Evolutionary conservation across 37 sponge, comb jelly and placozoan genomes (phyloP).

Genomic region (Cliona cf. orientalis): DNA sequence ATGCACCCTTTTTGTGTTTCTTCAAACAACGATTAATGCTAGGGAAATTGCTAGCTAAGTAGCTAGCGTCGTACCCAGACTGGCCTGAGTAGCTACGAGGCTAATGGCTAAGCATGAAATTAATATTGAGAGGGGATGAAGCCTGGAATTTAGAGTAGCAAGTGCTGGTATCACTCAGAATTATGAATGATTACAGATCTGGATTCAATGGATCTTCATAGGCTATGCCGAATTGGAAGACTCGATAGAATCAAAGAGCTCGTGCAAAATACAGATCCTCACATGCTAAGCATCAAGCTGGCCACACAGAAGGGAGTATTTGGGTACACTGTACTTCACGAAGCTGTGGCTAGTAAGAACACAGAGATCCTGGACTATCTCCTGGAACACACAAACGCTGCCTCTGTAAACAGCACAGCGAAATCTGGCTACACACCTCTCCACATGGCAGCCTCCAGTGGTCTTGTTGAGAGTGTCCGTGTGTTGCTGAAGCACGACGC

Average conservation of each 20-base stretch:
- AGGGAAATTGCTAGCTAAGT: too few species aligned
- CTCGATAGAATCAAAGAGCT: constrained; percentile 29
- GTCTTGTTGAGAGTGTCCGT: not conserved
- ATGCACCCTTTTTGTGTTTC: too few species aligned
- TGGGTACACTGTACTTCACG: constrained; percentile 81
- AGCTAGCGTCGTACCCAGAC: too few species aligned
- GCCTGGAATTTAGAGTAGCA: too few species aligned
- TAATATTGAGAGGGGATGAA: too few species aligned
- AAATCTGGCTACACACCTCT: not conserved
- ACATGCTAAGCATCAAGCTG: not conserved
- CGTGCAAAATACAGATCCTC: not conserved
- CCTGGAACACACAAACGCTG: not conserved
- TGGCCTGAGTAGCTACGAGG: too few species aligned
- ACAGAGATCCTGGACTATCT: constrained; percentile 18
- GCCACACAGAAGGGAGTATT: constrained; percentile 53
- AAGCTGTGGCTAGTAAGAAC: constrained; percentile 47
- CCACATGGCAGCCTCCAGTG: not conserved
- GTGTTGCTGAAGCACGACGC: not conserved
- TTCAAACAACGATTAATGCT: too few species aligned
- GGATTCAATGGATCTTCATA: too few species aligned
- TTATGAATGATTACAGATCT: too few species aligned
- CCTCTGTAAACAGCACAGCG: not conserved
- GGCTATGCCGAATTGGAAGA: constrained; percentile 53
- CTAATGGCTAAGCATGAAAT: too few species aligned
- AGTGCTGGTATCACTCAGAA: too few species aligned